These are phyloP conservation scores for Caenorhabditis japonica DNA, from an alignment of 2,888 invertebrate genomes.

Conservation along the genomic window DNA sequence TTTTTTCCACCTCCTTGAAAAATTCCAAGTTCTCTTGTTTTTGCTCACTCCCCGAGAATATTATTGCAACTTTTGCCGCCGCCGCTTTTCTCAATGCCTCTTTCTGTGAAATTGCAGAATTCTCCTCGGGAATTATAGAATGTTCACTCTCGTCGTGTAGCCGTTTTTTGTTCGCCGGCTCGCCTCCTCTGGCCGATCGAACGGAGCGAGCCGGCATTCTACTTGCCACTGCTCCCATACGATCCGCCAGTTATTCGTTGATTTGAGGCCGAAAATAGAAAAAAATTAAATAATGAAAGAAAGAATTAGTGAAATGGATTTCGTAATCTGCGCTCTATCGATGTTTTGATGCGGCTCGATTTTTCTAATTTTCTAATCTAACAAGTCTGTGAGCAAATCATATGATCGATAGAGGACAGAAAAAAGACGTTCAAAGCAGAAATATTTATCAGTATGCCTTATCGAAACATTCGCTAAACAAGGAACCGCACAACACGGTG, in stretches of 20 bases:
- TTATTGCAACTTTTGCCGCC: constrained; percentile 49
- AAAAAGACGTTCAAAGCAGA: too few relatives aligned
- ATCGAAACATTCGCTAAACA: too few relatives aligned
- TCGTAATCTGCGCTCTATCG: neutral
- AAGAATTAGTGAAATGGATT: neutral
- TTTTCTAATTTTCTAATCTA: too few relatives aligned
- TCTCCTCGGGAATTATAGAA: too few relatives aligned
- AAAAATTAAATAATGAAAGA: too few relatives aligned
- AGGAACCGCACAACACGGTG: too few relatives aligned
- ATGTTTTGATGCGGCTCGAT: too few relatives aligned
- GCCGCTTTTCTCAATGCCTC: constrained; percentile 50
- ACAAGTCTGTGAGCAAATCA: too few relatives aligned
- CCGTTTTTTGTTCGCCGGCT: constrained; percentile 17
- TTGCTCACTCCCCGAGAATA: constrained; percentile 44
- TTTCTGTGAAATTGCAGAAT: constrained; percentile 21
- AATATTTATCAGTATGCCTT: too few relatives aligned
- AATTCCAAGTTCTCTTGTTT: constrained; percentile 11
- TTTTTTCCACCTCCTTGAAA: neutral
- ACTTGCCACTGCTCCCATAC: constrained; percentile 57
- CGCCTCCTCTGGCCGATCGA: neutral
- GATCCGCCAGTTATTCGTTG: neutral
- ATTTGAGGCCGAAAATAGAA: neutral
- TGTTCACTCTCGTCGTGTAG: neutral
- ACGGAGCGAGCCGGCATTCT: constrained; percentile 52
- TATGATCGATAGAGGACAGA: too few relatives aligned